Conservation (phyloP, 2,113 vertebrate genomes). For the Trinectes maculatus region DNA sequence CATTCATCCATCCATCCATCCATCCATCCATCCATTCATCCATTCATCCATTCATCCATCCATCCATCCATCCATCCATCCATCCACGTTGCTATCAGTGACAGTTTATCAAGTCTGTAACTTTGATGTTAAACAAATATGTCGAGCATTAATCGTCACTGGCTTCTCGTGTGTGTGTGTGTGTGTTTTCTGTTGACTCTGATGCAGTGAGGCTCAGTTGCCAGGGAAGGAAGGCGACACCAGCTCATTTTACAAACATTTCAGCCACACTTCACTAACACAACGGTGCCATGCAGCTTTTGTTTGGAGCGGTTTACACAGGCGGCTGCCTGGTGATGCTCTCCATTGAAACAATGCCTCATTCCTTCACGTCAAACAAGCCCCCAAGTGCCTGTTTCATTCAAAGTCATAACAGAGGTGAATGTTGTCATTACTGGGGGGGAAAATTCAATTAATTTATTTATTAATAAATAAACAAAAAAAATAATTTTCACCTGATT, state of each 20-base stretch:
- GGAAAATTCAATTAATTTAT: too few relatives aligned
- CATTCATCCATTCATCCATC: too few relatives aligned
- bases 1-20: too few relatives aligned
- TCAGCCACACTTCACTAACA: conserved; percentile 17
- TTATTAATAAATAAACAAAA: too few relatives aligned
- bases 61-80: too few relatives aligned
- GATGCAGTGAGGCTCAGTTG: conserved; percentile 8
- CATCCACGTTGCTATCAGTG: too few relatives aligned
- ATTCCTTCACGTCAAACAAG: neutral
- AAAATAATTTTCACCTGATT: too few relatives aligned
- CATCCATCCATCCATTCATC: too few relatives aligned
- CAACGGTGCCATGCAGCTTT: conserved; percentile 2
- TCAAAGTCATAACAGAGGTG: neutral
- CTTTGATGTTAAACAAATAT: too few relatives aligned
- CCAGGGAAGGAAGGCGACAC: conserved; percentile 3
- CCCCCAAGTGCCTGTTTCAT: conserved; percentile 11
- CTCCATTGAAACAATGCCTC: too few relatives aligned
- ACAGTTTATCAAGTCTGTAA: too few relatives aligned
- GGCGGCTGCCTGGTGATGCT: conserved; percentile 33
- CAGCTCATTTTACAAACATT: conserved; percentile 31
- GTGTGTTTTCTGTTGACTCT: neutral
- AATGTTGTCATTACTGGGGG: conserved; percentile 3
- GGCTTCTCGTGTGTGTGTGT: neutral
- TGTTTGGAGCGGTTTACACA: neutral
- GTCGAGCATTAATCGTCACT: too few relatives aligned